A percentile compares a stretch with the other conserved stretches of the same genome.
Evolutionary conservation across 1,140 invertebrate species (phyloP).

Genomic region (Camponotus vicinus): DNA sequence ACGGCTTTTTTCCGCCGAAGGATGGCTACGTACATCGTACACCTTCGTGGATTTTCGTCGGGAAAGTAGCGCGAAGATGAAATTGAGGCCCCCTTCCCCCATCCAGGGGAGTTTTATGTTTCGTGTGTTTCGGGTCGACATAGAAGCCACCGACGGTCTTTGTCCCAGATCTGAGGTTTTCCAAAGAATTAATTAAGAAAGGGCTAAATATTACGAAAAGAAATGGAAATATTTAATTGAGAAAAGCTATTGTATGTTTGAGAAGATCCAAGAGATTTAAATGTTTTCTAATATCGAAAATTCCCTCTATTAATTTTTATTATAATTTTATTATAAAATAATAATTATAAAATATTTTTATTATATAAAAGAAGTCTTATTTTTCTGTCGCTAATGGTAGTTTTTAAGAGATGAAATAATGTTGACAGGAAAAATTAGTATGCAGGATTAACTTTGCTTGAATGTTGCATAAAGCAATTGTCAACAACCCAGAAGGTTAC

Average conservation of each 20-base stretch:
- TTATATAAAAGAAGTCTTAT: too few relatives aligned
- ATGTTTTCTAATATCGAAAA: neutral
- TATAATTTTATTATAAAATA: too few relatives aligned
- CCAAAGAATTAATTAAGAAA: too few relatives aligned
- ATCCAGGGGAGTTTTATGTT: neutral
- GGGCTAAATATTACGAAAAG: neutral
- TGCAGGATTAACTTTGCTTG: neutral
- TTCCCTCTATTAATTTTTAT: neutral
- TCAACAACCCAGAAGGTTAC: neutral
- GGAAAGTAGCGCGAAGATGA: slow-evolving; percentile 54
- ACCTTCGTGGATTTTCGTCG: slow-evolving; percentile 14
- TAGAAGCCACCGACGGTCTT: neutral
- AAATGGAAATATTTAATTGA: too few relatives aligned
- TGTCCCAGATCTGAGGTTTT: neutral
- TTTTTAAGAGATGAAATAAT: too few relatives aligned
- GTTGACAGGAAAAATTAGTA: neutral
- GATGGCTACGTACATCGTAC: slow-evolving; percentile 7
- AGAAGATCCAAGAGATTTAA: neutral
- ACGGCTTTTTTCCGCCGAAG: slow-evolving; percentile 36
- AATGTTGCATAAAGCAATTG: neutral
- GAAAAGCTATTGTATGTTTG: neutral
- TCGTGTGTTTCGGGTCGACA: neutral
- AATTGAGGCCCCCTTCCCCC: neutral
- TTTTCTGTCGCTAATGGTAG: too few relatives aligned
- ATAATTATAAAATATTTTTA: too few relatives aligned